Evolutionary conservation across 2,113 vertebrate species (phyloP), one percentile per base, ranked within the genome.

Genomic region (Percopsis transmontana): DNA sequence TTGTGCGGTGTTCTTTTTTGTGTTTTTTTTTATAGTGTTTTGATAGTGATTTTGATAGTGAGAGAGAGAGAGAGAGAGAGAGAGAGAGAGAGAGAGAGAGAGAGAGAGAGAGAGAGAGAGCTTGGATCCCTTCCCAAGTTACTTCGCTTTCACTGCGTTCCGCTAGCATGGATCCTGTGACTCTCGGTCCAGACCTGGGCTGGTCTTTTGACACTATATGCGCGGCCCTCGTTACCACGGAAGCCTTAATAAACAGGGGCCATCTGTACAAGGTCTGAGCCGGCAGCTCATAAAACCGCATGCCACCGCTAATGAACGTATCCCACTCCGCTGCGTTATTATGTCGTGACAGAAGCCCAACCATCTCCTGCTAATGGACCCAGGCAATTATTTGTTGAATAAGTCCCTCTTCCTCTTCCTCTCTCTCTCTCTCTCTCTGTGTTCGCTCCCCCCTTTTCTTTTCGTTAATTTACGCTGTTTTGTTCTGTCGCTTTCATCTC

Each of bases 101-200:
- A n/a, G n/a, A 2, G 27, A 27, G 27, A 1, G 50, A 52, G 71
- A 71, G 66, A 62, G 44, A n/a, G n/a, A n/a, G n/a, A n/a, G 19
- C 39, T 68, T 87, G 85, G 86, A 87, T 9, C 21, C 42, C 59
- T 71, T 89, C 78, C 77, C 70, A 52, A 81, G 72, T 70, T 84
- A 62, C 70, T 48, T 72, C 58, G 75, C 50, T 52, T 42, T 67
- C 52, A 15, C 53, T 55, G 63, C 20, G 56, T 68, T 76, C 72
- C 55, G 61, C 3, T 24, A 0, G 51, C 41, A 6, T 1, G 27
- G 74, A 62, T 70, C 52, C 42, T 74, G 72, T 71, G 70, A 69
- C 21, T 71, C 50, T 65, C 23, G n/a, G 51, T 16, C 14, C 33
- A 59, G 19, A 39, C 68, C n/a, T 19, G 41, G 23, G 21, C 50